Conservation (phyloP, 1,140 invertebrate genomes). For the Apolygus lucorum region DNA sequence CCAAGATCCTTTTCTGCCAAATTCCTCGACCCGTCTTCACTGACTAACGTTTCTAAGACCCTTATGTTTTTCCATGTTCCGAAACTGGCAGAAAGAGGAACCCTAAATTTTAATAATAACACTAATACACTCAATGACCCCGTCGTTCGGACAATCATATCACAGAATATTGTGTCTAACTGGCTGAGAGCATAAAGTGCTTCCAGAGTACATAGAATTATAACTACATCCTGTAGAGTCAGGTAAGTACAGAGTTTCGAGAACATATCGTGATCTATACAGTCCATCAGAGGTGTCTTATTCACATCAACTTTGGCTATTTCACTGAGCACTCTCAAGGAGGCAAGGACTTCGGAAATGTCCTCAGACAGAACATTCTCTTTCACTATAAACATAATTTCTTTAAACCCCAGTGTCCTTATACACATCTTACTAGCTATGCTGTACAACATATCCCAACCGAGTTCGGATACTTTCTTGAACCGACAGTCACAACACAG, state of each 20-base stretch:
- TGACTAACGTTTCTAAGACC: background rate
- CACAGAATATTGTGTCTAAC: constrained; percentile 78
- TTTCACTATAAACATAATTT: constrained; percentile 55
- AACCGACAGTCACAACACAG: constrained; percentile 72
- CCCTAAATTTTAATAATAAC: background rate
- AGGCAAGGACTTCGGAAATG: constrained; percentile 65
- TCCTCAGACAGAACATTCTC: constrained; percentile 77
- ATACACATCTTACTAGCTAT: constrained; percentile 70
- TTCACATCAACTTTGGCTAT: constrained; percentile 76
- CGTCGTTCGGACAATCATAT: constrained; percentile 55
- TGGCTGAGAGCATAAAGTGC: constrained; percentile 89
- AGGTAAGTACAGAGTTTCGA: constrained; percentile 68
- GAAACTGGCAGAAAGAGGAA: background rate
- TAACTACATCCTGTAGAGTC: constrained; percentile 88
- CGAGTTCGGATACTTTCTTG: constrained; percentile 66
- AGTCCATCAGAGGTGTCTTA: constrained; percentile 17
- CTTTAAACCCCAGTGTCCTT: constrained; percentile 56
- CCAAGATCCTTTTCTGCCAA: constrained; percentile 5
- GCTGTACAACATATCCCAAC: constrained; percentile 88
- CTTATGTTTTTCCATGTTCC: constrained; percentile 7
- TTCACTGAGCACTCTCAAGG: constrained; percentile 79
- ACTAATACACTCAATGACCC: constrained; percentile 5
- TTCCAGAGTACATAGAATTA: constrained; percentile 86
- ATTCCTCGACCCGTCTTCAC: background rate
- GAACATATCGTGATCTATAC: constrained; percentile 47